These are phyloP conservation scores for Idaea aversata DNA, from an alignment of 2,888 invertebrate species.

Conservation along the genomic window DNA sequence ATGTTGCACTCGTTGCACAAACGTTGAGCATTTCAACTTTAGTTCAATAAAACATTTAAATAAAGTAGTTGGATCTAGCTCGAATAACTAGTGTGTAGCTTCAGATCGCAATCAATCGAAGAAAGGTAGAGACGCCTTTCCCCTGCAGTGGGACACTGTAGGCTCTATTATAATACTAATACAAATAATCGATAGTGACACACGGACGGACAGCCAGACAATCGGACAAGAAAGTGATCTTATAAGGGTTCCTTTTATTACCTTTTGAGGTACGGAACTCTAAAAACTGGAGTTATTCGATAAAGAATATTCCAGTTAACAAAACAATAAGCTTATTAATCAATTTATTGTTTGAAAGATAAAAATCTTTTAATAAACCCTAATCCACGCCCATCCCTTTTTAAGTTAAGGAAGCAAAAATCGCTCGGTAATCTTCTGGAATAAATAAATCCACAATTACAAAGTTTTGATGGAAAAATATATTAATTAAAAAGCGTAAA, in stretches of 20 bases:
- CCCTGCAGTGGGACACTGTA: too few relatives aligned
- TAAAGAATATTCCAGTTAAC: neutral
- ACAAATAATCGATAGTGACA: too few relatives aligned
- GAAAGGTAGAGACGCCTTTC: too few relatives aligned
- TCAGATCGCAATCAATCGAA: too few relatives aligned
- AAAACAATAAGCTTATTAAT: neutral
- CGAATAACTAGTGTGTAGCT: too few relatives aligned
- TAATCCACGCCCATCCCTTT: constrained; percentile 4
- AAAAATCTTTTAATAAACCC: neutral
- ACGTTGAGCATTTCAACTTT: too few relatives aligned
- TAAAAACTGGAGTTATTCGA: neutral
- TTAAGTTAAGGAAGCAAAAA: constrained; percentile 22
- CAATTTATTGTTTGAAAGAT: neutral
- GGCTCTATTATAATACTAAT: too few relatives aligned
- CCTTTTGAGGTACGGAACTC: too few relatives aligned
- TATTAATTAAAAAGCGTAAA: constrained; percentile 74
- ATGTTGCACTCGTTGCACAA: too few relatives aligned
- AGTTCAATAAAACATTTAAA: neutral
- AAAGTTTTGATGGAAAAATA: constrained; percentile 72
- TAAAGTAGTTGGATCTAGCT: neutral
- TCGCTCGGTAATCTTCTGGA: constrained; percentile 27
- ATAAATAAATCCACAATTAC: constrained; percentile 51
- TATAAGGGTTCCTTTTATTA: too few relatives aligned
- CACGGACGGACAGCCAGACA: too few relatives aligned
- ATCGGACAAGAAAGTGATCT: too few relatives aligned